Conservation (phyloP, 2,888 invertebrate species). For the Leucania comma region DNA sequence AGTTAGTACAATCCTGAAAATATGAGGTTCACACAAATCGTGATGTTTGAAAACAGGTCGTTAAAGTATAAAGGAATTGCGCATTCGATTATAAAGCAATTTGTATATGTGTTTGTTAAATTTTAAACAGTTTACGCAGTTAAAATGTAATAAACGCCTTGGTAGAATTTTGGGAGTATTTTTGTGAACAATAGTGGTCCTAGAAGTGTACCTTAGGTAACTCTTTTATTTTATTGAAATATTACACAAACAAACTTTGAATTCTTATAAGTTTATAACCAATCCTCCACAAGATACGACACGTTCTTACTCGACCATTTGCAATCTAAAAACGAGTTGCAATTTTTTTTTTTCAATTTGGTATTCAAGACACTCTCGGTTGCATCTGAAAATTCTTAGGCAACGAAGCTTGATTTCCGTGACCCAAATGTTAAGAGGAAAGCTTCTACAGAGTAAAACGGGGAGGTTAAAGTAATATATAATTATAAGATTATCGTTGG, state of each 20-base stretch:
- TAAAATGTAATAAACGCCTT: not conserved
- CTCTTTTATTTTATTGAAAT: constrained; percentile 11
- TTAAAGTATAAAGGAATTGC: constrained; percentile 22
- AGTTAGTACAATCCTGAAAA: constrained; percentile 49
- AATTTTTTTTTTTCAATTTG: constrained; percentile 49
- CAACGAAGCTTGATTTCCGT: constrained; percentile 70
- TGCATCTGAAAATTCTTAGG: constrained; percentile 65
- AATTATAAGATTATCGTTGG: constrained; percentile 47
- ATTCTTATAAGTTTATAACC: constrained; percentile 3
- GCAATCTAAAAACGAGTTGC: constrained; percentile 58
- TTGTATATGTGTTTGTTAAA: constrained; percentile 24
- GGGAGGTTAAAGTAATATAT: constrained; percentile 40
- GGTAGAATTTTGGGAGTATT: not conserved
- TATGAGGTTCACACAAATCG: constrained; percentile 40
- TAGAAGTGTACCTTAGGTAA: constrained; percentile 48
- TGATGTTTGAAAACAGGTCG: constrained; percentile 38
- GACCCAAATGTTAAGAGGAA: constrained; percentile 74
- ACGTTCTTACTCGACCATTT: constrained; percentile 48
- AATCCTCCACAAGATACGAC: constrained; percentile 11
- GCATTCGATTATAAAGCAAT: constrained; percentile 24
- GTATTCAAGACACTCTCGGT: constrained; percentile 66
- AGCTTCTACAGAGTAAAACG: constrained; percentile 55
- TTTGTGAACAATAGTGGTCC: constrained; percentile 16
- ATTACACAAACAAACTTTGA: not conserved
- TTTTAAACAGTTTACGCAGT: constrained; percentile 2